A percentile compares a stretch with the other conserved stretches of the same genome.
phyloP scores from a whole-genome alignment of 2,888 invertebrate genomes.

The Dicyrtoma fusca region DNA sequence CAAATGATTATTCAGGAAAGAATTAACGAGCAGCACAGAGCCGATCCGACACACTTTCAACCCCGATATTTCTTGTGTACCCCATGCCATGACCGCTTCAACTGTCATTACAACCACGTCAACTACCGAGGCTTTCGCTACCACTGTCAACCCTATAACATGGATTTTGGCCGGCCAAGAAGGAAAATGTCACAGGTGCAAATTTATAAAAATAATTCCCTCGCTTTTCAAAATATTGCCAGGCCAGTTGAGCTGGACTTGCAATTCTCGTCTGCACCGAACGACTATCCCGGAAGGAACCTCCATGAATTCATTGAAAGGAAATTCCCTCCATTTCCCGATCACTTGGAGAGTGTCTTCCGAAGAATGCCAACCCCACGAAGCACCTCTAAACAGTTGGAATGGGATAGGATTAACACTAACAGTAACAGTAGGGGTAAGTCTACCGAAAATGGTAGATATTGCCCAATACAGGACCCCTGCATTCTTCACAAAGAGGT shows the following conservation, averaged over 20 bases:
- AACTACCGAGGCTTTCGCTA: slow-evolving; percentile 9
- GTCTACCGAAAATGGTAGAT: too few species aligned
- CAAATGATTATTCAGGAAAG: neutral
- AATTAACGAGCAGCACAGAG: neutral
- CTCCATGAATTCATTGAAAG: neutral
- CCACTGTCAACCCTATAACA: slow-evolving; percentile 13
- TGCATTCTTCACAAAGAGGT: too few species aligned
- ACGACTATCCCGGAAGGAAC: slow-evolving; percentile 21
- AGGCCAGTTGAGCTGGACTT: neutral
- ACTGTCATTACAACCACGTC: slow-evolving; percentile 1
- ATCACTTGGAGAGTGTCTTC: neutral
- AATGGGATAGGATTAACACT: too few species aligned
- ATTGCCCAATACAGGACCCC: too few species aligned
- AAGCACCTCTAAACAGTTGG: too few species aligned
- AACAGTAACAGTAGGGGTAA: too few species aligned
- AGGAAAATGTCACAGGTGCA: slow-evolving; percentile 2
- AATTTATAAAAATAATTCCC: neutral
- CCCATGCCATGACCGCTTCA: neutral
- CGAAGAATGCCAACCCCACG: too few species aligned
- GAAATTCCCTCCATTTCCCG: neutral
- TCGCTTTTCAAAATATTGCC: neutral
- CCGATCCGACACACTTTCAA: too few species aligned
- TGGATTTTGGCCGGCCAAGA: neutral
- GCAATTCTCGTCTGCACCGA: neutral
- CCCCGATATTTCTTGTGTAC: neutral